Evolutionary conservation across 2,113 vertebrate species (phyloP).

Genomic region (Cyprinus carpio): DNA sequence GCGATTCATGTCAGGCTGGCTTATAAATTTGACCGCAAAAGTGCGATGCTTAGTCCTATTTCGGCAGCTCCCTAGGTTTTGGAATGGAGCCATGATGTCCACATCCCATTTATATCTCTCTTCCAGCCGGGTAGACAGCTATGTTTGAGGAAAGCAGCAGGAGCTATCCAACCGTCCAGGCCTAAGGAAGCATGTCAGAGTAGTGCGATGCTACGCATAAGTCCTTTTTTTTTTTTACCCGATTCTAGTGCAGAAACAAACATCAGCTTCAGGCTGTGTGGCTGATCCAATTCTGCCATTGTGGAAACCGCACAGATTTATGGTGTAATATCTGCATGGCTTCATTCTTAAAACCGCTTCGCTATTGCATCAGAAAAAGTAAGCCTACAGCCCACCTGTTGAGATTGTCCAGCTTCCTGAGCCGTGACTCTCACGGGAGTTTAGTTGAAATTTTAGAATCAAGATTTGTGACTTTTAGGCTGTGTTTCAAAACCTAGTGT

Average conservation of each 20-base stretch:
- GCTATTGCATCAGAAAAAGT: constrained; percentile 41
- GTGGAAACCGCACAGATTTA: not conserved
- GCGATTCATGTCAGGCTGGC: not conserved
- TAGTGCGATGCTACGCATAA: not conserved
- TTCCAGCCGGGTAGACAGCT: constrained; percentile 26
- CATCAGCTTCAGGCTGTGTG: constrained; percentile 16
- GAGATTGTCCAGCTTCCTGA: not conserved
- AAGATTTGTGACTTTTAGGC: constrained; percentile 6
- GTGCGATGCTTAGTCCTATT: not conserved
- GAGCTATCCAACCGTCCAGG: not conserved
- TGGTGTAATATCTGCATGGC: constrained; percentile 6
- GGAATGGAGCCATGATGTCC: constrained; percentile 37
- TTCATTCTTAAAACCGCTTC: constrained; percentile 12
- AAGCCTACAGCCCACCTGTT: constrained; percentile 10
- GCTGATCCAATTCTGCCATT: constrained; percentile 21
- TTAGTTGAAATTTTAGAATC: not conserved
- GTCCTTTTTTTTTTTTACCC: not conserved
- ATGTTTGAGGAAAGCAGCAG: constrained; percentile 23
- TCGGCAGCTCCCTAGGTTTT: not conserved
- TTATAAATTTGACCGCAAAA: constrained; percentile 5
- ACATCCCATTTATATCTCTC: constrained; percentile 54
- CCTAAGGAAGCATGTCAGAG: constrained; percentile 24
- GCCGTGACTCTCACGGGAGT: not conserved
- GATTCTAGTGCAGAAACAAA: constrained; percentile 9
- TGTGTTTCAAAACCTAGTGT: not conserved